These are phyloP conservation scores for Eristalis arbustorum DNA, from an alignment of 2,888 invertebrate genomes.

Conservation along the genomic window DNA sequence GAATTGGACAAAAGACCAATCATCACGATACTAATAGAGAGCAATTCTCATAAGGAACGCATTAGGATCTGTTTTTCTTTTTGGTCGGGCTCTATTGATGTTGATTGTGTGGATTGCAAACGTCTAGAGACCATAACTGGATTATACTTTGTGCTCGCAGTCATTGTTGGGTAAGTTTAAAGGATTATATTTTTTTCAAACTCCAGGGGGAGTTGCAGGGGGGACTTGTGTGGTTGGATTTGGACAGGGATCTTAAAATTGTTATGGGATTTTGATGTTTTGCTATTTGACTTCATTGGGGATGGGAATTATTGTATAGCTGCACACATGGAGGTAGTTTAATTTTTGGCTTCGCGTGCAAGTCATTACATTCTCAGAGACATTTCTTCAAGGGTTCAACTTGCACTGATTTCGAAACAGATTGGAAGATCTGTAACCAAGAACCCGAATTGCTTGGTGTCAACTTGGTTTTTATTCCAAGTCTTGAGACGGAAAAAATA, in stretches of 20 bases:
- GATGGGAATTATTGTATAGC: not conserved
- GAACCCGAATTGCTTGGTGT: too few relatives aligned
- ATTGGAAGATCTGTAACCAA: too few relatives aligned
- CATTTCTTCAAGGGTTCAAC: too few relatives aligned
- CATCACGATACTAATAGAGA: constrained; percentile 30
- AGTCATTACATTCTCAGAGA: too few relatives aligned
- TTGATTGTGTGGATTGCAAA: not conserved
- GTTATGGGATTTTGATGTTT: not conserved
- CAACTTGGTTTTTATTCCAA: too few relatives aligned
- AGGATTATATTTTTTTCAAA: not conserved
- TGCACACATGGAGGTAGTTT: not conserved
- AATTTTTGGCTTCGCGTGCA: too few relatives aligned
- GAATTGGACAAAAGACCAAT: constrained; percentile 43
- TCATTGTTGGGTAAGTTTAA: constrained; percentile 44
- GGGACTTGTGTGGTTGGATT: not conserved
- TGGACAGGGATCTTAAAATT: not conserved
- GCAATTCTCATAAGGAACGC: not conserved
- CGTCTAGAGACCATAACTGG: constrained; percentile 24
- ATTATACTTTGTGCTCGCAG: constrained; percentile 34
- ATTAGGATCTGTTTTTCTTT: not conserved
- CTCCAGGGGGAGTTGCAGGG: not conserved
- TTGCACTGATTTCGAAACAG: too few relatives aligned
- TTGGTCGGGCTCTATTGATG: constrained; percentile 8
- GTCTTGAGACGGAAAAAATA: too few relatives aligned
- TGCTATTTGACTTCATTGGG: not conserved